A percentile compares a stretch with the other conserved stretches of the same genome.
These are phyloP conservation scores for Hypothenemus hampei DNA, from an alignment of 1,140 invertebrate genomes.

Conservation along the genomic window DNA sequence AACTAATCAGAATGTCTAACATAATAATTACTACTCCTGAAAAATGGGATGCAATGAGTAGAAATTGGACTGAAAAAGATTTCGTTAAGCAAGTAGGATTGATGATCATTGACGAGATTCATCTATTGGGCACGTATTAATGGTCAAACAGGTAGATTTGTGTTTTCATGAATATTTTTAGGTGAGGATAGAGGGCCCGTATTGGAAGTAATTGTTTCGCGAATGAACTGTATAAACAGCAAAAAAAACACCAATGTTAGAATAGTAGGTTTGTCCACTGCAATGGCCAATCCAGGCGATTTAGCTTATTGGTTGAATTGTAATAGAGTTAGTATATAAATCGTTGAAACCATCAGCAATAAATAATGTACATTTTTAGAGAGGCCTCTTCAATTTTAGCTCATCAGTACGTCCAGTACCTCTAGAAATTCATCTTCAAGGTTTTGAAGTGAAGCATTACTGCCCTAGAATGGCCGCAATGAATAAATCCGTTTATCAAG, in stretches of 20 bases:
- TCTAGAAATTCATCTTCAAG: conserved; percentile 89
- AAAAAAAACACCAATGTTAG: conserved; percentile 55
- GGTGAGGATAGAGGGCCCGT: conserved; percentile 85
- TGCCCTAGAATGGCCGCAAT: conserved; percentile 99
- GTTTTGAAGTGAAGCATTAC: conserved; percentile 95
- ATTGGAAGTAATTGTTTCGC: conserved; percentile 79
- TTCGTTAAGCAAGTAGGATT: conserved; percentile 92
- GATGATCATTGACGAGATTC: conserved; percentile 98
- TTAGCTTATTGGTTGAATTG: conserved; percentile 88
- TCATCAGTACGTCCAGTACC: conserved; percentile 97
- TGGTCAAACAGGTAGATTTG: neutral
- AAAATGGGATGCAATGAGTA: conserved; percentile 98
- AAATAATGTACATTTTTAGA: conserved; percentile 40
- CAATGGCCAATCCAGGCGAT: conserved; percentile 94
- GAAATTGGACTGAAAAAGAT: conserved; percentile 93
- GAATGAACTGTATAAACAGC: conserved; percentile 49
- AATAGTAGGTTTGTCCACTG: conserved; percentile 94
- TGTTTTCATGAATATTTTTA: conserved; percentile 1
- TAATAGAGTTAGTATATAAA: conserved; percentile 22
- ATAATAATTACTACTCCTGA: conserved; percentile 98
- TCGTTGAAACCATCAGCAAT: neutral
- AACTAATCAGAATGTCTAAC: conserved; percentile 75
- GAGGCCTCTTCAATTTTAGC: conserved; percentile 96
- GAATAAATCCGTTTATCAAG: conserved; percentile 98
- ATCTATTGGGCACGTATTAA: conserved; percentile 60